phyloP scores from a whole-genome alignment of 2,797 vertebrate genomes.

The Tachyglossus aculeatus region DNA sequence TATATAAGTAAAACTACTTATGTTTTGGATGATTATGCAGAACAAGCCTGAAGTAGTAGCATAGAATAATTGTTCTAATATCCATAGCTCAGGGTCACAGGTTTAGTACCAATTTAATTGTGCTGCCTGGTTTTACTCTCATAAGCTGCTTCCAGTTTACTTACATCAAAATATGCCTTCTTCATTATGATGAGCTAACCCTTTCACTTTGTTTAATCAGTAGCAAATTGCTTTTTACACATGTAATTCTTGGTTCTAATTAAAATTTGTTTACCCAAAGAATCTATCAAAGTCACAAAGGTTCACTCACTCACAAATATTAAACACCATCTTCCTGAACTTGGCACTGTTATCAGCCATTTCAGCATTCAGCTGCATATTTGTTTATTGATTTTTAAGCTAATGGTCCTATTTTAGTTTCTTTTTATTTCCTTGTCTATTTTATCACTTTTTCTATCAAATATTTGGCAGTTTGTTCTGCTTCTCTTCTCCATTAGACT shows the following conservation, averaged over 20 bases:
- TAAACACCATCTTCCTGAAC: background rate
- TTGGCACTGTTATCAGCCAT: no score
- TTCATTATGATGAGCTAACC: conserved; percentile 17
- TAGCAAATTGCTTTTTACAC: background rate
- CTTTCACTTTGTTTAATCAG: background rate
- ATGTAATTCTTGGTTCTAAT: conserved; percentile 2
- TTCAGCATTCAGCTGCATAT: no score
- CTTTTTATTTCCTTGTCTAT: no score
- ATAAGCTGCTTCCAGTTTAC: conserved; percentile 16
- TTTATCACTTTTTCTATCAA: no score
- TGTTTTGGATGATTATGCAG: background rate
- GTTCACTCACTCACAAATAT: conserved; percentile 9
- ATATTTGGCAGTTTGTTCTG: no score
- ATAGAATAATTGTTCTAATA: conserved; percentile 4
- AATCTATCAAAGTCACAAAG: conserved; percentile 2
- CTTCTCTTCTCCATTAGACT: no score
- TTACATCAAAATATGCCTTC: background rate
- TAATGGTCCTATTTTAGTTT: no score
- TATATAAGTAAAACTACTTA: background rate
- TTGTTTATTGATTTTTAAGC: no score
- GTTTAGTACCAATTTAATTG: conserved; percentile 15
- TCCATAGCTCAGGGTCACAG: background rate
- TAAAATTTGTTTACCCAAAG: conserved; percentile 19
- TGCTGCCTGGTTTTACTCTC: conserved; percentile 5
- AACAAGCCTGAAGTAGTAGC: background rate